Evolutionary conservation across 2,113 vertebrate genomes (phyloP).

Genomic region (Brachypodius melanocephalos): DNA sequence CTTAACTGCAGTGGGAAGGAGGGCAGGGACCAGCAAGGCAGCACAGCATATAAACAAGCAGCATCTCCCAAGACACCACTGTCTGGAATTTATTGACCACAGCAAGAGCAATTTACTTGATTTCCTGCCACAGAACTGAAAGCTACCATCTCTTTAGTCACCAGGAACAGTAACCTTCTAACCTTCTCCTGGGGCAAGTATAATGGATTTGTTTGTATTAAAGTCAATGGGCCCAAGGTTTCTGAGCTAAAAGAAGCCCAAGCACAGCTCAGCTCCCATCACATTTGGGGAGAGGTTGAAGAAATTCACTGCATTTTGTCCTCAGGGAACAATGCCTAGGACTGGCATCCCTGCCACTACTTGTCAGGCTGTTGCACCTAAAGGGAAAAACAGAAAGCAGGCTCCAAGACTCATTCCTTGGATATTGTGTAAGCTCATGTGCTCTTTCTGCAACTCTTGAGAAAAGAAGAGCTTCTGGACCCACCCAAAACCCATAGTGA

Average conservation of each 20-base stretch:
- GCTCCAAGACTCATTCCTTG: neutral
- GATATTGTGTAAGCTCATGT: rapidly evolving
- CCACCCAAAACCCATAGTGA: neutral
- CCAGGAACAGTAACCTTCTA: neutral
- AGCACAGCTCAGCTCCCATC: neutral
- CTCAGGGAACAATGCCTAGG: neutral
- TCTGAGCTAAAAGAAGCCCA: neutral
- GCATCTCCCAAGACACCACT: neutral
- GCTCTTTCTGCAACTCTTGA: neutral
- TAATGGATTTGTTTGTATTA: neutral
- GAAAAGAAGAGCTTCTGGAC: neutral
- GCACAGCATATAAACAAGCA: neutral
- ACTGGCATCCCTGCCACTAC: neutral
- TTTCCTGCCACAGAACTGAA: neutral
- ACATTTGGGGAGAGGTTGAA: neutral
- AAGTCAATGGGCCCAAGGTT: neutral
- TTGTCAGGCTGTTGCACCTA: neutral
- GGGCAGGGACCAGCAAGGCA: neutral
- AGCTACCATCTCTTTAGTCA: neutral
- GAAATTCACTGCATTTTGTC: neutral
- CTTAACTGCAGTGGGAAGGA: neutral
- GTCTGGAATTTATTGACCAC: neutral
- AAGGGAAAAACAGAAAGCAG: neutral
- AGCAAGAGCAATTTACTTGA: neutral
- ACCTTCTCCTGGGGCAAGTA: neutral